These are phyloP conservation scores for Sympetrum striolatum DNA, from an alignment of 2,888 invertebrate species.

Conservation along the genomic window DNA sequence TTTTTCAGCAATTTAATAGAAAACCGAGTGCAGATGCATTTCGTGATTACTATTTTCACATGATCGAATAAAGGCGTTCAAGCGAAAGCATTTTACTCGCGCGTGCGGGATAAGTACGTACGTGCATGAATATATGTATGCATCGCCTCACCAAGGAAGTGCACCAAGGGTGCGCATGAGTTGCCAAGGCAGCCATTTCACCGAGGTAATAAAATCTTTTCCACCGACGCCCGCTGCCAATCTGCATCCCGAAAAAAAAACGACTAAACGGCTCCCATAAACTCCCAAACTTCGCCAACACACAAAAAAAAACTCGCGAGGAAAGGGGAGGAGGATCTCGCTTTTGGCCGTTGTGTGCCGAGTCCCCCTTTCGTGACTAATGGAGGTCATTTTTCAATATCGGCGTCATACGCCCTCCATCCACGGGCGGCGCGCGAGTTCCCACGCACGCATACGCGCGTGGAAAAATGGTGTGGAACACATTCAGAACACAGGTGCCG, in stretches of 20 bases:
- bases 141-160: no score
- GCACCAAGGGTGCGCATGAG: no score
- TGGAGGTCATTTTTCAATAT: constrained; percentile 9
- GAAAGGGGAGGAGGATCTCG: background rate
- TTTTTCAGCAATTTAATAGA: no score
- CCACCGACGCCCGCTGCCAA: background rate
- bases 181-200: background rate
- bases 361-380: background rate
- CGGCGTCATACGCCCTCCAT: background rate
- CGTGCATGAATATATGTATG: no score
- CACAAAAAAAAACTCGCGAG: background rate
- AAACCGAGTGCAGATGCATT: no score
- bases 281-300: background rate
- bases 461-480: no score
- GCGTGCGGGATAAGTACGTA: no score
- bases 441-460: background rate
- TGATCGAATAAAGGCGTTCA: no score
- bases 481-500: background rate
- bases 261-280: background rate
- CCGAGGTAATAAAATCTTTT: background rate
- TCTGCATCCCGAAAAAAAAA: background rate
- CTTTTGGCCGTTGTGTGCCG: background rate
- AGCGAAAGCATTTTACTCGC: no score
- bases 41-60: no score
- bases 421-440: background rate